Base-by-base conservation (phyloP, 2,113 vertebrate species). In the Apaloderma vittatum region DNA sequence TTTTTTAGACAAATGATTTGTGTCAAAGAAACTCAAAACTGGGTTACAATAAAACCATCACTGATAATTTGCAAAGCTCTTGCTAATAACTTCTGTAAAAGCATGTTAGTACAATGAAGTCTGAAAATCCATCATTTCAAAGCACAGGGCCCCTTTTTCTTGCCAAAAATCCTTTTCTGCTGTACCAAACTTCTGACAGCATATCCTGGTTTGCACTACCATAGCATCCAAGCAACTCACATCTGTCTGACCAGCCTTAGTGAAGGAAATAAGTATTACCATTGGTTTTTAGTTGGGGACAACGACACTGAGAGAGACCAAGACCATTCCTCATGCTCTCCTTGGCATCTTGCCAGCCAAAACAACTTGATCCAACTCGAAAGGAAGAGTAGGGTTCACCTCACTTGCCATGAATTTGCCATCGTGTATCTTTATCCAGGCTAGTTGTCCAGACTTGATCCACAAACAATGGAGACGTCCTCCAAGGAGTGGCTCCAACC, bases 161-260 rank as follows among this genome's bases (percentile, higher is more conserved):
- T 93, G 82, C 92, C 79, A 93, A 88, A 94, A 94, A 15, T 54
- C 19, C 18, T 90, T 88, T 87, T 71, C 79, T 90, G 51, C 43
- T 88, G 32, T 34, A 86, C 65, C 75, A 90, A 86, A 92, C 30
- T 40, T 71, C 34, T 74, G 34, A 90, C 67, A 63, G 43, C 55
- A 67, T 30, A 55, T 43, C 36, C 74, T 22, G 43, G 23, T 62
- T 88, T 61, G 88, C 59, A 67, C 21, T 80, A 51, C 43, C 55
- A 79, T 17, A 63, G 51, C 51, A 59, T 55, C 16, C 74, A 90
- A 80, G 55, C 34, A 88, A 32, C 21, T 90, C 34, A 57, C 65
- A 29, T 40, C 37, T 74, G 72, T 81, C 68, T 84, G 55, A 94
- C 65, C 21, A 77, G 55, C 48, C 19, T 76, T 51, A 80, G 32